These are phyloP conservation scores for Phaethornis superciliosus DNA, from an alignment of 2,113 vertebrate species.

Conservation along the genomic window DNA sequence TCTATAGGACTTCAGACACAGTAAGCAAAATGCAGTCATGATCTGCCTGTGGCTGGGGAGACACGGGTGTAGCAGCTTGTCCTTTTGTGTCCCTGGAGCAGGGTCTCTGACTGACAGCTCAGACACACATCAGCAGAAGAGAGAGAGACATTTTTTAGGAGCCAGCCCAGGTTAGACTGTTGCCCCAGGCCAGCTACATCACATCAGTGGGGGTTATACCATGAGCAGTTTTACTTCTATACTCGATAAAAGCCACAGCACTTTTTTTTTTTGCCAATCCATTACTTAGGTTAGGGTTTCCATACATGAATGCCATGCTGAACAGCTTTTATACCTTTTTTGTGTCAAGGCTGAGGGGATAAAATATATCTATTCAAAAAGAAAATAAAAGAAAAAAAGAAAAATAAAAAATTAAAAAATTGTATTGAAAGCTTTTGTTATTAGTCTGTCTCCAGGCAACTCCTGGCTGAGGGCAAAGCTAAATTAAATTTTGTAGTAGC, in stretches of 20 bases:
- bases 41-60: accelerated
- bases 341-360: neutral
- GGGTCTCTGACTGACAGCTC: neutral
- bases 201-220: neutral
- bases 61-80: neutral
- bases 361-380: neutral
- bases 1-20: neutral
- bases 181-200: neutral
- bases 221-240: neutral
- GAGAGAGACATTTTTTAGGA: neutral
- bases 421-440: neutral
- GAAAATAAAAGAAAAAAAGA: neutral
- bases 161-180: neutral
- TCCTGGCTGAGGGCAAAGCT: constrained; percentile 45
- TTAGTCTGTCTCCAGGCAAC: constrained; percentile 39
- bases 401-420: neutral
- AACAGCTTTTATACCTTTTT: neutral
- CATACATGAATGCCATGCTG: neutral
- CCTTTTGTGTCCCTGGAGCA: neutral
- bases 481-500: constrained; percentile 35
- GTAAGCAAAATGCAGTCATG: neutral
- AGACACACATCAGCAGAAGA: accelerated
- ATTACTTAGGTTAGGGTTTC: constrained; percentile 1
- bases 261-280: neutral
- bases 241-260: neutral